phyloP scores from a whole-genome alignment of 2,888 invertebrate genomes.

The Megamerina dolium region DNA sequence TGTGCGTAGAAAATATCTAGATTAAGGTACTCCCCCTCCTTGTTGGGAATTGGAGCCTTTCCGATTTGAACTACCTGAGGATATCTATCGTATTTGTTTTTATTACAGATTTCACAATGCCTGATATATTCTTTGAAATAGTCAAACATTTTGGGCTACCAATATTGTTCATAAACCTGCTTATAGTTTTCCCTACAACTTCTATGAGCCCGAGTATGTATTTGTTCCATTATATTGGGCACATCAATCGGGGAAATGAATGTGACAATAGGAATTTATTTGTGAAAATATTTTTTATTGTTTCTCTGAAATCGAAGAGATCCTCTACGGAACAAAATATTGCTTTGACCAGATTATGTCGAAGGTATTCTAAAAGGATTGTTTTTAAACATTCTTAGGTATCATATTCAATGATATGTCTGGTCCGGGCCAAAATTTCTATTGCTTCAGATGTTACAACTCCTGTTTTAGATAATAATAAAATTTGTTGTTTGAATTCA shows the following conservation, averaged over 20 bases:
- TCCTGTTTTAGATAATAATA: background rate
- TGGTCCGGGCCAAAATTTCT: slow-evolving; percentile 1
- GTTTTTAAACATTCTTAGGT: slow-evolving; percentile 8
- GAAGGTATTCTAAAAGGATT: background rate
- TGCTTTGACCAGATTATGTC: background rate
- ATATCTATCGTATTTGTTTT: no score
- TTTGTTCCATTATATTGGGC: slow-evolving; percentile 4
- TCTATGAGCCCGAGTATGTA: slow-evolving; percentile 7
- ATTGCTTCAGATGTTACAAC: background rate
- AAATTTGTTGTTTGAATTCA: no score
- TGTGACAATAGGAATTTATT: slow-evolving; percentile 1
- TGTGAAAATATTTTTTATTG: background rate
- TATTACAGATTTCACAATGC: no score
- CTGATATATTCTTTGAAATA: no score
- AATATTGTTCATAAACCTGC: no score
- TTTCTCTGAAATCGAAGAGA: background rate
- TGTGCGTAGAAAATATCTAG: no score
- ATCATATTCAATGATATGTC: no score
- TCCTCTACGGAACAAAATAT: background rate
- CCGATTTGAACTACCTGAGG: no score
- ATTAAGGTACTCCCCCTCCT: no score
- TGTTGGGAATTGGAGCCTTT: no score
- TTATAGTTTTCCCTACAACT: no score
- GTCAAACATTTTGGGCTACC: no score
- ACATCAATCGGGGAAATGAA: background rate